Conservation (phyloP, 23 tunicate species). For the Styela plicata region DNA sequence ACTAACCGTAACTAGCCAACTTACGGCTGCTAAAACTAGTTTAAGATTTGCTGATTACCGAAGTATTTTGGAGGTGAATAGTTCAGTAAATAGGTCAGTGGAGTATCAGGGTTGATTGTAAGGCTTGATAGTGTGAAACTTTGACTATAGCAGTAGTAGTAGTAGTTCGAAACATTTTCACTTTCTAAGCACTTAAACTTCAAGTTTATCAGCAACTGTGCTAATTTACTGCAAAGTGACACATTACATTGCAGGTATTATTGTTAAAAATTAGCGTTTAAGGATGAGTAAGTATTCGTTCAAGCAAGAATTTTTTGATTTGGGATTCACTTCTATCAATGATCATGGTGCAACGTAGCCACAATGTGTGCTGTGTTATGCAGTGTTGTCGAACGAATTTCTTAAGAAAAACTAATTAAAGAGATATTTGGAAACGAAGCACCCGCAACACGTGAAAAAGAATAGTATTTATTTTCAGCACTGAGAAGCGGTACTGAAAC, state of each 20-base stretch:
- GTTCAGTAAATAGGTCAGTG: no score
- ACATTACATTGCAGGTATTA: constrained; percentile 17
- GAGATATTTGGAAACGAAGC: constrained; percentile 55
- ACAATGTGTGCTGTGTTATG: constrained; percentile 56
- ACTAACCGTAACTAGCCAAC: no score
- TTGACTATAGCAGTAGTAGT: no score
- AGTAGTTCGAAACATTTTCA: no score
- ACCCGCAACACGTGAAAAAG: constrained; percentile 50
- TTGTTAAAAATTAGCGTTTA: constrained; percentile 22
- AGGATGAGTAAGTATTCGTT: constrained; percentile 42
- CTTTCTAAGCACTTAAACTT: no score
- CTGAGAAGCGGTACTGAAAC: constrained; percentile 56
- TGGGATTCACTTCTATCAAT: constrained; percentile 59
- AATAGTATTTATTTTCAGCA: constrained; percentile 58
- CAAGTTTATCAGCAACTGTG: no score
- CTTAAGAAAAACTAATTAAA: constrained; percentile 61
- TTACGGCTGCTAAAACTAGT: no score
- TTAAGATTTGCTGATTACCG: no score
- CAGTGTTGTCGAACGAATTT: constrained; percentile 63
- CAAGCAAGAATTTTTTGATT: constrained; percentile 51
- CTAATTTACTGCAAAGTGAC: neutral
- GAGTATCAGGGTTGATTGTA: no score
- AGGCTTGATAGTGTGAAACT: no score
- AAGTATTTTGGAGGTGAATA: no score
- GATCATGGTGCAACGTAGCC: constrained; percentile 57